Base-by-base conservation (phyloP, 2,888 invertebrate genomes). In the Mythimna albipuncta region DNA sequence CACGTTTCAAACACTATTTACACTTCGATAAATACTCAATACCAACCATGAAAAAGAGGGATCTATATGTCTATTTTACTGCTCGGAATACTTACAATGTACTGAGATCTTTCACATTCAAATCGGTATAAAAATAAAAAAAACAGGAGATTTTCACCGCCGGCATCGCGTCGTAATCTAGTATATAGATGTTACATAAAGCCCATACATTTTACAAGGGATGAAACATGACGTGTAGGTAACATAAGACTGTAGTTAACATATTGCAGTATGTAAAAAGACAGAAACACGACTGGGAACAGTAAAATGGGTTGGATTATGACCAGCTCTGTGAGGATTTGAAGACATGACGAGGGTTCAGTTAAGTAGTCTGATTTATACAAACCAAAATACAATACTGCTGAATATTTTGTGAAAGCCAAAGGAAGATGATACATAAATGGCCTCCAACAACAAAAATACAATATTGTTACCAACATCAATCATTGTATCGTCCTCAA, bases 261-360 rank as follows among this genome's bases (percentile, higher is more conserved):
- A 77, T 81, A 77, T 61, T 81, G 73, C 59, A 74, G 64, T 64
- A 32, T 65, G 52, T 80, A 77, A 81, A 83, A 85, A 79, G 70
- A 81, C 59, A 68, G 63, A 77, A 70, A 80, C 58, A 77, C 57
- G 72, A 69, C 66, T 73, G 65, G 52, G 47, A 72, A 81, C 77
- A 79, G 79, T 72, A 79, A 85, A 76, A 81, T 38, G 76, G 81
- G 85, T 77, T 80, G 75, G 82, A 79, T 82, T 83, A 83, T 85
- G 82, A 83, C 77, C 81, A 81, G 81, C 83, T 81, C 86, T 84
- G 85, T 82, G 72, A 71, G 82, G 81, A 82, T 86, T 85, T 81
- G 75, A 78, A 81, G 77, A 79, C 78, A 76, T 88, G 89, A 89
- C 79, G 78, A 86, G 88, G 89, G 88, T 88, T 57, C 19, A 54